Conservation (phyloP, 2,888 invertebrate genomes). For the Siphonodentalium dalli region DNA sequence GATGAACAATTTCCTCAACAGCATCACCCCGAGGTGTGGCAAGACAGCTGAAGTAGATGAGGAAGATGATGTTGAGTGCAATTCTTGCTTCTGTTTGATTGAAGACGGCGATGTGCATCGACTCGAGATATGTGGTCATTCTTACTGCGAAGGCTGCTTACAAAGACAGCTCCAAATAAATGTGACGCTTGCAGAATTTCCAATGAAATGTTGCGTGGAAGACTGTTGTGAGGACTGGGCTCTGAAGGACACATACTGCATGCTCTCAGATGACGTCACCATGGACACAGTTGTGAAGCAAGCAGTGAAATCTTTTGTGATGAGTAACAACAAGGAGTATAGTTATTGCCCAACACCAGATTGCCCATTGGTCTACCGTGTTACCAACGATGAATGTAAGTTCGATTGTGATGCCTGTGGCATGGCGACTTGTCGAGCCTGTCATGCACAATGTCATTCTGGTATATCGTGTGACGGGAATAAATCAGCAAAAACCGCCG, state of each 20-base stretch:
- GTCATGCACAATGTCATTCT: conserved; percentile 34
- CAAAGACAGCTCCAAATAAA: conserved; percentile 22
- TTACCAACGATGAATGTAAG: conserved; percentile 17
- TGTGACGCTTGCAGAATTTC: conserved; percentile 27
- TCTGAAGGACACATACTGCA: conserved; percentile 25
- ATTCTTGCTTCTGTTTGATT: conserved; percentile 36
- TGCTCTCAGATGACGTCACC: conserved; percentile 4
- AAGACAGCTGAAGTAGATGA: too few relatives aligned
- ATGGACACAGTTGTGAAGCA: conserved; percentile 13
- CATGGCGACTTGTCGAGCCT: conserved; percentile 31
- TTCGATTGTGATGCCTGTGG: conserved; percentile 31
- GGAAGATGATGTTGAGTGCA: conserved; percentile 30
- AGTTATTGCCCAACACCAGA: conserved; percentile 41
- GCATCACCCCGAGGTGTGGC: too few relatives aligned
- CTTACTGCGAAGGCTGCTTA: conserved; percentile 38
- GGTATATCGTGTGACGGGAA: conserved; percentile 34
- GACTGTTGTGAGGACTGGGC: conserved; percentile 27
- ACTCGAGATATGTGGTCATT: conserved; percentile 41
- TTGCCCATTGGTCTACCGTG: conserved; percentile 37
- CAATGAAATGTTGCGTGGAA: too few relatives aligned
- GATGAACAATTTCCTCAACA: too few relatives aligned
- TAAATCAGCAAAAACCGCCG: conserved; percentile 13
- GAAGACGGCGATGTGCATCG: conserved; percentile 30
- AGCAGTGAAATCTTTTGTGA: conserved; percentile 31
- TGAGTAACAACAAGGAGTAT: conserved; percentile 22